Base-by-base conservation (phyloP, 2,888 invertebrate species). In the Marronus borbonicus region DNA sequence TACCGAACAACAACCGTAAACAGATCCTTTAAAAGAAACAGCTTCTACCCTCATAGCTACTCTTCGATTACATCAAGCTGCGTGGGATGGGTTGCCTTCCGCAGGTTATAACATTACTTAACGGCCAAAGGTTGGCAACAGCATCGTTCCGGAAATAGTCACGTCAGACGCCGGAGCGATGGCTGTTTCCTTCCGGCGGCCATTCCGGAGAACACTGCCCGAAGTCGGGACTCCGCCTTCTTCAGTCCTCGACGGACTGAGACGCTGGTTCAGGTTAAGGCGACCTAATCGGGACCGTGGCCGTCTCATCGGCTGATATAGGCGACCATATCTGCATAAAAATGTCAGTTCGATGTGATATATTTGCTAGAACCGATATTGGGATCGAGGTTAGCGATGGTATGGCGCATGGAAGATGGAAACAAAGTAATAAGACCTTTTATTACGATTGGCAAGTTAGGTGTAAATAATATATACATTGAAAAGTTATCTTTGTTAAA, bases 171-270 rank as follows among this genome's bases (percentile, higher is more conserved):
- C 82, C 83, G 84, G 84, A 85, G 84, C 82, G 82, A 86, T 85
- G 82, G 85, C 83, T 81, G 79, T 85, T 85, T 85, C 85, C 85
- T 85, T 86, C 84, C 85, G 84, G 81, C 83, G 80, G 82, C 86
- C 84, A 84, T 84, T 84, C 81, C 81, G 20, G 55, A 81, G 81
- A 58, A 69, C 69, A 68, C 68, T 58, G 68, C 66, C 44, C 68
- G 66, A 31, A 62, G 24, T 20, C 58, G 20, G 58, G 72, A 72
- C 72, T 66, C 44, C 76, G 76, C 58, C 36, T 39, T 31, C 44
- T 66, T 24, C n/a, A 2, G 55, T 58, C 44, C 20, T 66, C 39
- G 10, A 28, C 76, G 12, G 24, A 36, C 69, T 44, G 50, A 49
- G 44, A 68, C 65, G 69, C 58, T 39, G 76, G 65, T 55, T 69